Evolutionary conservation across 2,113 vertebrate genomes (phyloP), one percentile per base, ranked within the genome.

Genomic region (Anser brachyrhynchus): DNA sequence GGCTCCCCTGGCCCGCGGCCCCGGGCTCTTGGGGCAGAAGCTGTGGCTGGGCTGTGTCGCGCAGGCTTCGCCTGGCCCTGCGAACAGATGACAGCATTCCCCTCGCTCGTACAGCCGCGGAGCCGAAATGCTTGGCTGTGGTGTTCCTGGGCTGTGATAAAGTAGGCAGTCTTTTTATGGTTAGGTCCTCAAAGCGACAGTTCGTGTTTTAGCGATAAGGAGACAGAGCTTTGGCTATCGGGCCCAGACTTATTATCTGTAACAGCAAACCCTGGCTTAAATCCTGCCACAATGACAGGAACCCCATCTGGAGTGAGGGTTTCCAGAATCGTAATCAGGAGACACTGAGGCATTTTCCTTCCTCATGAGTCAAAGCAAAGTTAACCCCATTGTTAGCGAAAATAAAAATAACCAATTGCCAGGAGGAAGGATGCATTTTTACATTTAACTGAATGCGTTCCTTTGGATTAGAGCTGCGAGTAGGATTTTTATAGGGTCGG

Each of bases 21-120:
- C 41, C 14, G 10, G 39, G 39, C 46, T 46, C 46, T 20, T 19
- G 73, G 87, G 96, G 97, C 97, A 97, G 97, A 98, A 97, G 96
- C 82, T 49, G 89, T 91, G 94, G 83, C 95, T 91, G 95, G 83
- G 93, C 94, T 97, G 96, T 90, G 95, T 98, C 76, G 88, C 87
- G 62, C 75, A 95, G 94, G 87, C 97, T 96, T 97, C 86, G 87
- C 94, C 97, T 91, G 96, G 87, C 97, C 78, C 95, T 95, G 97
- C 97, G 90, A 98, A 97, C 97, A 98, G 98, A 98, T 98, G 95
- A 89, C 96, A 94, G 95, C 98, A 98, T 98, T 98, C 98, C 97
- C 31, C 96, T 93, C 95, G 96, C 96, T 95, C 88, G 93, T 94
- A 83, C 43, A 93, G 96, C 94, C 90, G 16, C 55, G 14, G 29